These are phyloP conservation scores for Leuctra nigra DNA, from an alignment of 2,888 invertebrate species.

Conservation along the genomic window DNA sequence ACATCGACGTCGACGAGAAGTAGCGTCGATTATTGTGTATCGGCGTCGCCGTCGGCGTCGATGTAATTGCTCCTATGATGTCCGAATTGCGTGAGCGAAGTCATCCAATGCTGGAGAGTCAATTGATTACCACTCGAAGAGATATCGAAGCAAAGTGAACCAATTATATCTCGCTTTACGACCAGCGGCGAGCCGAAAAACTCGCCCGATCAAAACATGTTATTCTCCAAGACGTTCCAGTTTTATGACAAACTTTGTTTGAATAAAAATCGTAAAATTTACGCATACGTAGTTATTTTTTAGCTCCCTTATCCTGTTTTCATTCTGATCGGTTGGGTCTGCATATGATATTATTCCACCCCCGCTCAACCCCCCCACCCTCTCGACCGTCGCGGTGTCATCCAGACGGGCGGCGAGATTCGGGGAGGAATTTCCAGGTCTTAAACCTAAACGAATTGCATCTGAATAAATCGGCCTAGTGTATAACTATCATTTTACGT, in stretches of 20 bases:
- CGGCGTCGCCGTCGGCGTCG: too few species aligned
- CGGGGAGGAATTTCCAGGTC: background rate
- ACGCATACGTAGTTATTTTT: slow-evolving; percentile 8
- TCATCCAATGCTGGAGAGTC: slow-evolving; percentile 2
- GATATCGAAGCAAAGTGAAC: too few species aligned
- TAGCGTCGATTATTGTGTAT: too few species aligned
- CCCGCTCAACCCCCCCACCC: background rate
- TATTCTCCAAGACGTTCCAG: background rate
- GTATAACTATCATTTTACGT: background rate
- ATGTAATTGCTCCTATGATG: background rate
- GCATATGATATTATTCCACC: slow-evolving; percentile 3
- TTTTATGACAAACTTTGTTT: slow-evolving; percentile 10
- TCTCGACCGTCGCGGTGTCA: background rate
- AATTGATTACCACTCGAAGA: slow-evolving; percentile 9
- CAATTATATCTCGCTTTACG: too few species aligned
- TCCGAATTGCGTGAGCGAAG: slow-evolving; percentile 1
- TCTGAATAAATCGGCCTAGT: background rate
- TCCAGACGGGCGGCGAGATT: background rate
- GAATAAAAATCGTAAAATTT: slow-evolving; percentile 8
- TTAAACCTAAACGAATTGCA: slow-evolving; percentile 9
- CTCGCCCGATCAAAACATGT: slow-evolving; percentile 1
- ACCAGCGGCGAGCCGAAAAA: background rate
- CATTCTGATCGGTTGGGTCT: slow-evolving; percentile 4
- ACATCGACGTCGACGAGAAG: too few species aligned
- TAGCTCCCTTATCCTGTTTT: background rate